Conservation (phyloP, 2,113 vertebrate species). For the Callionymus lyra region DNA sequence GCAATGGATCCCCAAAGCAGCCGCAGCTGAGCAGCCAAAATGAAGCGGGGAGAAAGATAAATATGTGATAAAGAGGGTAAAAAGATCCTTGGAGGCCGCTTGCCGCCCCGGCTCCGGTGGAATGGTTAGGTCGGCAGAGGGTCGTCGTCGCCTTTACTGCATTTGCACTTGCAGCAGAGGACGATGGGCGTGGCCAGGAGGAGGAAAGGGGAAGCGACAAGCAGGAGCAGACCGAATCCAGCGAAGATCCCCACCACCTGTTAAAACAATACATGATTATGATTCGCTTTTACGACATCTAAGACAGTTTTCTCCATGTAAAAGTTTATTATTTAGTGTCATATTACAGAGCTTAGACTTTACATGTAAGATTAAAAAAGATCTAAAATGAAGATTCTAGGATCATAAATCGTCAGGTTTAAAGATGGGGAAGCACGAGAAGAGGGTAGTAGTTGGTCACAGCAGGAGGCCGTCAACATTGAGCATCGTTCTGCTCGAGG, state of each 20-base stretch:
- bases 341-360: too few species aligned
- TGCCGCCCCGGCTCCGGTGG: conserved; percentile 6
- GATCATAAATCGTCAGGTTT: too few species aligned
- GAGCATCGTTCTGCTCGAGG: too few species aligned
- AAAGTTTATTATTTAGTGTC: too few species aligned
- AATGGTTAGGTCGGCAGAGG: conserved; percentile 80
- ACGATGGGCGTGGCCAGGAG: conserved; percentile 93
- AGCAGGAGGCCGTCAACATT: too few species aligned
- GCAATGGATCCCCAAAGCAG: conserved; percentile 43
- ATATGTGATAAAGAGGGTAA: conserved; percentile 23
- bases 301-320: too few species aligned
- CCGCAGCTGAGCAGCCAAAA: conserved; percentile 34
- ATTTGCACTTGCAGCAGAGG: conserved; percentile 97
- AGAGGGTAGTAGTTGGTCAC: too few species aligned
- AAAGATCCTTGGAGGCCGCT: conserved; percentile 20
- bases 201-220: conserved; percentile 94
- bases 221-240: conserved; percentile 88
- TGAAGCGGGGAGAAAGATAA: conserved; percentile 33
- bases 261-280: too few species aligned
- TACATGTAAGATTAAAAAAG: too few species aligned
- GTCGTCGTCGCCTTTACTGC: conserved; percentile 95
- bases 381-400: too few species aligned
- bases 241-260: conserved; percentile 98
- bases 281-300: too few species aligned
- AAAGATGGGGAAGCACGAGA: too few species aligned